phyloP scores from a whole-genome alignment of 2,888 invertebrate species.

The Cyclophora punctaria region DNA sequence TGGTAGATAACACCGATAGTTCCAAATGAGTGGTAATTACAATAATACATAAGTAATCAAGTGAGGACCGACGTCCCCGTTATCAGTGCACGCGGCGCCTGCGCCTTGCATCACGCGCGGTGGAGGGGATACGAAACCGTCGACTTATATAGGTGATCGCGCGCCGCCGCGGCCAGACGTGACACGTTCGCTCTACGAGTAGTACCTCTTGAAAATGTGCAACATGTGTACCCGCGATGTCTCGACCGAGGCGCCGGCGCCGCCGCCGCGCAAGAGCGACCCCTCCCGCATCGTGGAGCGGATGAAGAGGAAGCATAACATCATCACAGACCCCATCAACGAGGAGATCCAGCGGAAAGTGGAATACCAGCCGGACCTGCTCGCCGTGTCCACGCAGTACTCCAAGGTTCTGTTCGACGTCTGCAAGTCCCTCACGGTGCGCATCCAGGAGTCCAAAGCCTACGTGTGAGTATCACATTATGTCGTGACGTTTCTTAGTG shows the following conservation, averaged over 20 bases:
- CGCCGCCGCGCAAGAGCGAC: slow-evolving; percentile 25
- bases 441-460: slow-evolving; percentile 58
- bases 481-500: background rate
- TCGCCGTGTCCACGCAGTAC: slow-evolving; percentile 64
- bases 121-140: slow-evolving; percentile 45
- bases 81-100: slow-evolving; percentile 23
- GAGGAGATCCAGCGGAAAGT: slow-evolving; percentile 52
- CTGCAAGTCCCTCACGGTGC: slow-evolving; percentile 43
- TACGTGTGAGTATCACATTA: slow-evolving; percentile 61
- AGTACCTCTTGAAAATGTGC: slow-evolving; percentile 42
- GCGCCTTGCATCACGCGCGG: slow-evolving; percentile 20
- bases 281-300: slow-evolving; percentile 40
- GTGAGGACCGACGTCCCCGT: background rate
- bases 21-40: too few relatives aligned
- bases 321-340: slow-evolving; percentile 50
- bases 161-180: slow-evolving; percentile 28
- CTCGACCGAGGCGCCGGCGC: slow-evolving; percentile 27
- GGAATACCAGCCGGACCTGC: slow-evolving; percentile 62
- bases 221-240: slow-evolving; percentile 62
- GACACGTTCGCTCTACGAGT: slow-evolving; percentile 13
- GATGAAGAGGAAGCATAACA: slow-evolving; percentile 64
- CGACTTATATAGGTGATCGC: slow-evolving; percentile 53
- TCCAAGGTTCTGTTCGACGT: slow-evolving; percentile 57
- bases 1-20: too few relatives aligned
- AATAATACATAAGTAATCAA: too few relatives aligned